Base-by-base conservation (phyloP, 2,797 vertebrate species). In the Anolis apletophallus region DNA sequence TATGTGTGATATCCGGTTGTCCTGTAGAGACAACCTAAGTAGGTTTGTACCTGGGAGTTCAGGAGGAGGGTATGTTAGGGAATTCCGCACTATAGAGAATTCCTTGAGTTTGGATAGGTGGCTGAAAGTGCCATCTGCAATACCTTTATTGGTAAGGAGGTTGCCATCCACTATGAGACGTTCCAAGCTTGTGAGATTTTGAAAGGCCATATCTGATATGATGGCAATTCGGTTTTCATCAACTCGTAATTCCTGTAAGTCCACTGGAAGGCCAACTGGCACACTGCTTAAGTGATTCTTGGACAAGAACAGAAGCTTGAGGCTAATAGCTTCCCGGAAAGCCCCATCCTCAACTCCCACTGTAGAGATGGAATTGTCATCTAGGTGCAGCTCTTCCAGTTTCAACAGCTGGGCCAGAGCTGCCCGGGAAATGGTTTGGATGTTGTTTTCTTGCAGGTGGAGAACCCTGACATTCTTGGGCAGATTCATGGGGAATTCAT, bases 371-470 rank as follows among this genome's bases (percentile, higher is more conserved):
- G 98, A 99, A 93, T 99, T 99, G 91, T 99, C 98, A 88, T 99
- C 98, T 90, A 99, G 94, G 86, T 98, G 98, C 14, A 99, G 96
- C 94, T 99, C 98, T 94, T 99, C 98, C 1, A 99, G 96, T 93
- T 97, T 97, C 85, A 98, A 94, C 80, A 99, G 97, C 95, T 98
- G 98, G 69, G 97, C 97, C 36, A 99, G 96, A 16, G 98, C 98
- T 0, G 95, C 97, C 82, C 97, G 96, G 10, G 99, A 98, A 92
- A 99, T 98, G 50, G 98, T 98, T 95, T 99, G 98, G 90, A 99
- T 98, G 93, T 99, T 99, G 95, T 99, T 99, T 95, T 99, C 98
- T 95, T 99, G 98, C 94, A 99, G 93, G 90, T 99, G 98, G 79
- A 99, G 97, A 91, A 98, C 96, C 82, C 95, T 96, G 82, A 98